Base-by-base conservation (phyloP, 2,797 vertebrate genomes). In the Falco naumanni region DNA sequence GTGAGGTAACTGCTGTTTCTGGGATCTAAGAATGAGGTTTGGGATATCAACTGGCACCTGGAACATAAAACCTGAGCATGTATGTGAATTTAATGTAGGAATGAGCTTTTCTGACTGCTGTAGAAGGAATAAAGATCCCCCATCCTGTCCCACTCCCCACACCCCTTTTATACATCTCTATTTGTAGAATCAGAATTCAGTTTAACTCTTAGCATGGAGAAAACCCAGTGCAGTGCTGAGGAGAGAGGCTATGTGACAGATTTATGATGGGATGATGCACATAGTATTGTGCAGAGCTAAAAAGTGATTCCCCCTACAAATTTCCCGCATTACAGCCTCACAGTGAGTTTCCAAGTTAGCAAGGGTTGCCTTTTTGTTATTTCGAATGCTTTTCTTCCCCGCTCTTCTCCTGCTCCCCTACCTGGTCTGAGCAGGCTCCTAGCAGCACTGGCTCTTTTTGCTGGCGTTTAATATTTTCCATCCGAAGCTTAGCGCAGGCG, bases 341-440 rank as follows among this genome's bases (percentile, higher is more conserved):
- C 61, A 7, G 2, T 11, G 29, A 69, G n/a, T 75, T 78, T 20
- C 84, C 83, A 24, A 33, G 22, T 63, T 34, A 25, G 29, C 56
- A 6, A 6, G 65, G 56, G 11, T 6, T 21, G 50, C 77, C 66
- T 63, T 39, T 63, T 31, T 7, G 19, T 53, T 48, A 16, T 63
- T 65, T 69, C 1, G 41, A 26, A 59, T 14, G 50, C 61, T 78
- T 31, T 10, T 41, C 39, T 34, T 59, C 65, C 60, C 51, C 41
- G 26, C 56, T 34, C 43, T 56, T 37, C 61, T 59, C 34, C 57
- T 63, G 41, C 63, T 89, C 53, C 66, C 71, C 16, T 83, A 31
- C 69, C 85, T 72, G 78, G 12, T 26, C n/a, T 28, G 87, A 91
- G 81, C 88, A 80, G 77, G 53, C 79, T 95, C 90, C 45, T 21